A percentile compares a stretch with the other conserved stretches of the same genome.
Evolutionary conservation across 2,888 invertebrate genomes (phyloP).

Genomic region (Eupithecia subumbrata): DNA sequence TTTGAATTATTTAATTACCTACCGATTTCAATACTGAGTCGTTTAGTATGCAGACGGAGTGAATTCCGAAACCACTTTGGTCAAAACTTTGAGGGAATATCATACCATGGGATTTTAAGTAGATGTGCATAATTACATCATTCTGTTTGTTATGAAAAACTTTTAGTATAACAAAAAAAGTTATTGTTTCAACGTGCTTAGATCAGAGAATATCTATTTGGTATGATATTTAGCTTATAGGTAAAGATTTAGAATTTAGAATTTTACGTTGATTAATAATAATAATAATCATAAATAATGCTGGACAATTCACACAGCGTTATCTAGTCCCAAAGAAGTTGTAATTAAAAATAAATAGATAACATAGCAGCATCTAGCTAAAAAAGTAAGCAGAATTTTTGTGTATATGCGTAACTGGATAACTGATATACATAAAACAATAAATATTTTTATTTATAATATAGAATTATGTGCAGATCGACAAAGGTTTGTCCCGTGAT

Average conservation of each 20-base stretch:
- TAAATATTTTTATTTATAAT: background rate
- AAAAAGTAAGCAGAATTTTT: background rate
- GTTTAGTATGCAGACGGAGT: background rate
- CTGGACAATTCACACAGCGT: no score
- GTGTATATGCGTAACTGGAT: background rate
- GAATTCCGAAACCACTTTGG: background rate
- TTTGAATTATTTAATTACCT: constrained; percentile 15
- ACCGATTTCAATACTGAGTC: constrained; percentile 1
- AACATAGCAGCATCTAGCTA: background rate
- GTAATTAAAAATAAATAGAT: no score
- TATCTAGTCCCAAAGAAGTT: no score
- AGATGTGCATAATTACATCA: background rate
- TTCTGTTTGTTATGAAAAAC: background rate
- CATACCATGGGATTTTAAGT: background rate
- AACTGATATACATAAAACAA: background rate
- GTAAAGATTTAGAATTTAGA: no score
- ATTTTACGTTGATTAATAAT: no score
- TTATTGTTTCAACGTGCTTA: background rate
- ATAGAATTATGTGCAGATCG: background rate
- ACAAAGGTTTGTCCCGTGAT: background rate
- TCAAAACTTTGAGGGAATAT: background rate
- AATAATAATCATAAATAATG: no score
- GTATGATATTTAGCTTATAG: no score
- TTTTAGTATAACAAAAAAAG: background rate
- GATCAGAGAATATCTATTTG: background rate